These are phyloP conservation scores for Notoglanidium macrostoma DNA, from an alignment of 2,797 vertebrate species.

Conservation along the genomic window DNA sequence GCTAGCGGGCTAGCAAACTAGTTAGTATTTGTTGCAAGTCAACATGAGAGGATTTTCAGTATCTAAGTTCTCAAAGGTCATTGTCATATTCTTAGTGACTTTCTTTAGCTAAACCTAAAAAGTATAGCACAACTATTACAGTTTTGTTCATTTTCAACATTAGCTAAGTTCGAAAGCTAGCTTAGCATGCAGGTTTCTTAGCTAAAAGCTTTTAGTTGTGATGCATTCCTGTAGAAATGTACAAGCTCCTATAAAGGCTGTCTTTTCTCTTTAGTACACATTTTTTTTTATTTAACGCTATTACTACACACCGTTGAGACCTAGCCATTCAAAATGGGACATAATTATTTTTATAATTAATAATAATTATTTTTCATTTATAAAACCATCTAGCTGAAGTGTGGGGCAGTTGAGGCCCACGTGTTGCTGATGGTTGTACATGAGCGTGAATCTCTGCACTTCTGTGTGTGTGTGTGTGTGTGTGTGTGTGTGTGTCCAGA, in stretches of 20 bases:
- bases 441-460: background rate
- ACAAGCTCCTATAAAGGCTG: too few species aligned
- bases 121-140: background rate
- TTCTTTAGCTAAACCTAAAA: background rate
- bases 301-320: background rate
- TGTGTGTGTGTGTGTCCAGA: conserved; percentile 12
- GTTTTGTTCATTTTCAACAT: background rate
- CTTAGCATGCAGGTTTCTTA: background rate
- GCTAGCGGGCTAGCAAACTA: background rate
- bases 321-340: background rate
- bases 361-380: background rate
- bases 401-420: background rate
- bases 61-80: background rate
- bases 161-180: background rate
- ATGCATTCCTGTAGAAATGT: background rate
- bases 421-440: background rate
- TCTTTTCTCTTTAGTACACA: background rate
- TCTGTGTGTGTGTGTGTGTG: background rate
- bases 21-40: background rate
- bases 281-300: background rate
- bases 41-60: background rate
- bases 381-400: background rate
- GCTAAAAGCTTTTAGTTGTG: background rate
- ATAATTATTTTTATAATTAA: too few species aligned
- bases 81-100: background rate